phyloP scores from a whole-genome alignment of 2,797 vertebrate genomes.

The Etheostoma nigrum region DNA sequence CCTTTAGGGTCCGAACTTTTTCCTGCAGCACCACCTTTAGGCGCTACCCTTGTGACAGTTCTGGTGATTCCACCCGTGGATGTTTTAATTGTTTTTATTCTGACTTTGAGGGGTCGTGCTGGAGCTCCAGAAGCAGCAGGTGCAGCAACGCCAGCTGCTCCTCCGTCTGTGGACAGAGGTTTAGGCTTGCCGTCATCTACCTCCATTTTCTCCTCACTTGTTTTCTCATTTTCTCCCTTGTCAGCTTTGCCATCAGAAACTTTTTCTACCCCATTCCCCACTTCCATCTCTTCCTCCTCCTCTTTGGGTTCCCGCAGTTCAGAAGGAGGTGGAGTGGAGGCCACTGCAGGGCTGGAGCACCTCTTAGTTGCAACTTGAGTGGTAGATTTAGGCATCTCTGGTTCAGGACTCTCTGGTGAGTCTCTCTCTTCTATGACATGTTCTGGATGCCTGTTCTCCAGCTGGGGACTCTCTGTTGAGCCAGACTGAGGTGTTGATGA shows the following conservation, averaged over 20 bases:
- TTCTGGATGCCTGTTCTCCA: slow-evolving; percentile 84
- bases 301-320: slow-evolving; percentile 87
- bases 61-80: slow-evolving; percentile 95
- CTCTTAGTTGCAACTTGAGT: slow-evolving; percentile 77
- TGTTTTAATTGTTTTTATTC: slow-evolving; percentile 98
- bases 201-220: slow-evolving; percentile 82
- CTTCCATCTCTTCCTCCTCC: slow-evolving; percentile 88
- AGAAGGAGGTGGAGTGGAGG: slow-evolving; percentile 81
- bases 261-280: slow-evolving; percentile 78
- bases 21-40: slow-evolving; percentile 78
- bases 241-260: slow-evolving; percentile 74
- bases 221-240: slow-evolving; percentile 69
- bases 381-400: slow-evolving; percentile 83
- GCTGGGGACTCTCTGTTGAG: slow-evolving; percentile 75
- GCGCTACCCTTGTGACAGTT: slow-evolving; percentile 92
- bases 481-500: slow-evolving; percentile 77
- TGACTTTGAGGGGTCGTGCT: slow-evolving; percentile 93
- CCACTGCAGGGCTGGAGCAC: slow-evolving; percentile 80
- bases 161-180: slow-evolving; percentile 51
- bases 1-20: slow-evolving; percentile 81
- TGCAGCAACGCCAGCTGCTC: slow-evolving; percentile 56
- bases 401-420: slow-evolving; percentile 88
- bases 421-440: slow-evolving; percentile 88
- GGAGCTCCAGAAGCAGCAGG: slow-evolving; percentile 85
- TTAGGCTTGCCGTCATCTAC: slow-evolving; percentile 76